Evolutionary conservation across 2,797 vertebrate species (phyloP).

Genomic region (Sorex maritimensis): DNA sequence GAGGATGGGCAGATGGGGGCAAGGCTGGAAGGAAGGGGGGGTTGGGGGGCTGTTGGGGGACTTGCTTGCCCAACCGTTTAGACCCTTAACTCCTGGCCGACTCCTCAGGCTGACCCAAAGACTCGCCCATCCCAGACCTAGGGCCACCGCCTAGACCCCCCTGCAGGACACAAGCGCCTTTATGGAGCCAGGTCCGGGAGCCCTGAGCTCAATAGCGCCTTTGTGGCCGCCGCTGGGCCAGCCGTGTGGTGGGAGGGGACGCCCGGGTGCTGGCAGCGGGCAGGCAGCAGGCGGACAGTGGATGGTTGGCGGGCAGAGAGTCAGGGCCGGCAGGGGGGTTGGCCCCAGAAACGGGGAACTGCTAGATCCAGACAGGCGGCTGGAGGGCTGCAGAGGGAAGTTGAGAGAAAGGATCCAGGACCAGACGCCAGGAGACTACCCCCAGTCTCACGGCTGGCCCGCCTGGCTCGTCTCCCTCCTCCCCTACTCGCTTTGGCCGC

Average conservation of each 20-base stretch:
- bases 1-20: neutral
- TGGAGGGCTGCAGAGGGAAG: neutral
- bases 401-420: slow-evolving; percentile 51
- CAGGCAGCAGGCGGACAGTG: slow-evolving; percentile 56
- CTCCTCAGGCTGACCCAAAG: neutral
- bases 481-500: slow-evolving; percentile 37
- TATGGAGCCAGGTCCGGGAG: slow-evolving; percentile 70
- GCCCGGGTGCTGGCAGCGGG: slow-evolving; percentile 65
- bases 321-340: slow-evolving; percentile 73
- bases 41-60: neutral
- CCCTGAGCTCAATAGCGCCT: slow-evolving; percentile 84
- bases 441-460: slow-evolving; percentile 21
- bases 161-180: slow-evolving; percentile 82
- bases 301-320: slow-evolving; percentile 36
- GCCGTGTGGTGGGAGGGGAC: slow-evolving; percentile 53
- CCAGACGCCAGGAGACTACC: neutral
- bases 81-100: neutral
- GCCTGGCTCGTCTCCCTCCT: neutral
- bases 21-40: neutral
- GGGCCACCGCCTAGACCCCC: slow-evolving; percentile 33
- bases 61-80: too few relatives aligned
- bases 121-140: slow-evolving; percentile 35
- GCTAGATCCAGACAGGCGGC: slow-evolving; percentile 65
- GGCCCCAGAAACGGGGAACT: slow-evolving; percentile 71
- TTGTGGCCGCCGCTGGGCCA: slow-evolving; percentile 73